Evolutionary conservation across 2,797 vertebrate species (phyloP).

Genomic region (Naso thynnoides): DNA sequence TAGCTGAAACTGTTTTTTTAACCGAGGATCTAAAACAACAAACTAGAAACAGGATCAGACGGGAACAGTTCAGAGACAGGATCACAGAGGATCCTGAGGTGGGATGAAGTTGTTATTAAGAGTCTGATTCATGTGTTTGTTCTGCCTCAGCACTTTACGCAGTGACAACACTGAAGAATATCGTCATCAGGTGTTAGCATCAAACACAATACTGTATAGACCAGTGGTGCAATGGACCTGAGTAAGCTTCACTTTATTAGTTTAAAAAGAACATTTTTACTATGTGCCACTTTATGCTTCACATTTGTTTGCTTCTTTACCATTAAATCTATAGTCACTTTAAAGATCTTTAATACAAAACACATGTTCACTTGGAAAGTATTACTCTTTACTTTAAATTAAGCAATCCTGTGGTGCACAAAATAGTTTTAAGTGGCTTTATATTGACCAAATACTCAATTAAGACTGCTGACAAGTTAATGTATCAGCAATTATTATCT

Average conservation of each 20-base stretch:
- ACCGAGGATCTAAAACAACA: slow-evolving; percentile 72
- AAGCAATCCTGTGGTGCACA: not conserved
- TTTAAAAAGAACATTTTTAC: no score
- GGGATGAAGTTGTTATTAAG: slow-evolving; percentile 34
- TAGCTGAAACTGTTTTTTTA: slow-evolving; percentile 62
- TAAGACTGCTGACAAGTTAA: not conserved
- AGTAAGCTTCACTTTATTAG: no score
- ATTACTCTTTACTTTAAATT: not conserved
- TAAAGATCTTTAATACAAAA: not conserved
- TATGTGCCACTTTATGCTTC: no score
- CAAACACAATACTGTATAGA: not conserved
- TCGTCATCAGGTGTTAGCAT: not conserved
- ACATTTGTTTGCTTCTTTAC: no score
- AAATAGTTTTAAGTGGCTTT: not conserved
- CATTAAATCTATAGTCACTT: not conserved
- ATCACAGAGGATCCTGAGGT: slow-evolving; percentile 51
- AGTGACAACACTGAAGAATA: slow-evolving; percentile 4
- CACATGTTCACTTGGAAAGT: not conserved
- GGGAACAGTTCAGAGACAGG: slow-evolving; percentile 64
- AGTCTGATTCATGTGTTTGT: slow-evolving; percentile 19
- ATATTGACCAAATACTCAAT: not conserved
- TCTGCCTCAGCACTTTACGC: not conserved
- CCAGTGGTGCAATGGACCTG: not conserved
- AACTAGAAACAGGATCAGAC: slow-evolving; percentile 66
- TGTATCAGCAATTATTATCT: not conserved